phyloP scores from a whole-genome alignment of 2,113 vertebrate genomes.

The Semnornis frantzii region DNA sequence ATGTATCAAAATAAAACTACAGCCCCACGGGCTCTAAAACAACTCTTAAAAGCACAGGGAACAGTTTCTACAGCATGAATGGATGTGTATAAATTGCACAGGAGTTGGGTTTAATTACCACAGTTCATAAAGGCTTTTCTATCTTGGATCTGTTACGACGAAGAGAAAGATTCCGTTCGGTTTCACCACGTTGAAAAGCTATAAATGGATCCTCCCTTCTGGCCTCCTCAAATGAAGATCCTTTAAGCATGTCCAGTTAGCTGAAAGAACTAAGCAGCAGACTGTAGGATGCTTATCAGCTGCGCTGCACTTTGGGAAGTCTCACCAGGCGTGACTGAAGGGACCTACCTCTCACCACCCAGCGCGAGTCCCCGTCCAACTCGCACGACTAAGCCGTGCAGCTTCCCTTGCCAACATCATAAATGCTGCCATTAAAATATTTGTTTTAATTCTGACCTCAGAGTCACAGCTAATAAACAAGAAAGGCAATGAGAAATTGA shows the following conservation, averaged over 20 bases:
- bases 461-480: constrained; percentile 83
- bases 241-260: not conserved
- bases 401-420: constrained; percentile 63
- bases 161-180: not conserved
- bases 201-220: not conserved
- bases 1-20: not conserved
- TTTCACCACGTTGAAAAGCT: not conserved
- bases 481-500: constrained; percentile 69
- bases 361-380: constrained; percentile 14
- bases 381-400: not conserved
- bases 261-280: not conserved
- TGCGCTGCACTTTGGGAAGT: not conserved
- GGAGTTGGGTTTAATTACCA: constrained; percentile 58
- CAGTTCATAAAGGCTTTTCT: constrained; percentile 30
- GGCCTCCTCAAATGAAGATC: not conserved
- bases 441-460: constrained; percentile 78
- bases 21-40: not conserved
- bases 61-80: not conserved
- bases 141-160: not conserved
- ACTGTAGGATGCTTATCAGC: constrained; percentile 42
- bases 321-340: not conserved
- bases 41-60: not conserved
- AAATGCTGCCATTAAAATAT: constrained; percentile 77
- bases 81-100: not conserved
- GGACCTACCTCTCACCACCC: constrained; percentile 19